Evolutionary conservation across 2,888 invertebrate species (phyloP), one percentile per base, ranked within the genome.

Genomic region (Tetragonisca angustula): DNA sequence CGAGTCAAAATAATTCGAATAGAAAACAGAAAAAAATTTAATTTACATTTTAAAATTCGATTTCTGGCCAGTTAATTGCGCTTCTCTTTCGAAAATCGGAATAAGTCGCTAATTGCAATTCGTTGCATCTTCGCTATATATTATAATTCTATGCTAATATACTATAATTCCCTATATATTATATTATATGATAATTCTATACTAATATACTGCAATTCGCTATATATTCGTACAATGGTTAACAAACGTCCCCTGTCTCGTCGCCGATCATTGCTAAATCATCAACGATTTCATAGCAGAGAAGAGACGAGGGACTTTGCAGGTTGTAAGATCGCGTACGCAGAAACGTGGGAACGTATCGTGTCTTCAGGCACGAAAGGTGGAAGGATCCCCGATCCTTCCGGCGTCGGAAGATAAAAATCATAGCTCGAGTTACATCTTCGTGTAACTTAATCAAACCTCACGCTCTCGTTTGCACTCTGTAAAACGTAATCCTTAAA

Each of bases 291-390:
- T 83, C 78, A 85, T 76, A 82, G 82, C 73, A 54, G 15, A 54
- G 67, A 77, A 74, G 61, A 73, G 59, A 61, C 81, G 70, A 79
- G 73, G 83, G 71, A 85, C 9, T 43, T 43, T 76, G 80, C 86
- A 84, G 89, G 88, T 88, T 88, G 83, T 71, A 81, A 79, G 87
- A 81, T 89, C 85, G 86, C 69, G 72, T 83, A 86, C 79, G 79
- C 87, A 76, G 87, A 80, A 85, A 89, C 88, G 89, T 90, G 90
- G 85, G 90, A 90, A 90, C 82, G 27, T 43, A 43, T 43, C 2
- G 64, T 69, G 72, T 59, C 76, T 72, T 65, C 59, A 64, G 61
- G 72, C 79, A 83, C 67, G 76, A 76, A 79, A 50, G 27, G 52
- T 69, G 49, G 54, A 75, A 61, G 61, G 79, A 73, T 64, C 75